These are phyloP conservation scores for Babylonia areolata DNA, from an alignment of 1,140 invertebrate genomes.

Conservation along the genomic window DNA sequence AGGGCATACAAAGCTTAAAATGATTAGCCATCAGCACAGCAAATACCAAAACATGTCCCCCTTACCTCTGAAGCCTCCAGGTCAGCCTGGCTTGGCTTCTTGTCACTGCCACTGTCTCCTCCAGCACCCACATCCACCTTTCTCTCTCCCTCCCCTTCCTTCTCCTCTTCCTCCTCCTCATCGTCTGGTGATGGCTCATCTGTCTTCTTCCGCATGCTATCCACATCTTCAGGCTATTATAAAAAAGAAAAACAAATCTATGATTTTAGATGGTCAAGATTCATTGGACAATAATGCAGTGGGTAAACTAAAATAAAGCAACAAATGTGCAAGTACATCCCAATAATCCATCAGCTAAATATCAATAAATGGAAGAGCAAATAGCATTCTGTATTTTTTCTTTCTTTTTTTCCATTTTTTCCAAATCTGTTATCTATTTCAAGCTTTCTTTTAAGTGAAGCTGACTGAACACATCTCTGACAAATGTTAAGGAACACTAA, in stretches of 20 bases:
- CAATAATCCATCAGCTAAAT: too few species aligned
- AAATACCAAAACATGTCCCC: not conserved
- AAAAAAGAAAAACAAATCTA: not conserved
- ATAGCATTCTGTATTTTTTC: too few species aligned
- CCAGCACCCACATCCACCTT: conserved; percentile 43
- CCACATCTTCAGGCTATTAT: conserved; percentile 60
- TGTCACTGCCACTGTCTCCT: conserved; percentile 31
- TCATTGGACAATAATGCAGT: too few species aligned
- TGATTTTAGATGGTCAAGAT: not conserved
- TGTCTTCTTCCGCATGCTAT: conserved; percentile 80
- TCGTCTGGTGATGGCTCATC: conserved; percentile 79
- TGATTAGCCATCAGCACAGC: not conserved
- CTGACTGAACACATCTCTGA: too few species aligned
- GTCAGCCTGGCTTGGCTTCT: conserved; percentile 25
- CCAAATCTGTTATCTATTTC: too few species aligned
- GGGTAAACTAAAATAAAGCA: too few species aligned
- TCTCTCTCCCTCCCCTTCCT: conserved; percentile 43
- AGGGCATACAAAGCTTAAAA: not conserved
- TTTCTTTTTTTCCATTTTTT: too few species aligned
- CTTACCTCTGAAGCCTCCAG: conserved; percentile 35
- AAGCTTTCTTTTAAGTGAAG: too few species aligned
- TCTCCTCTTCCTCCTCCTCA: conserved; percentile 69
- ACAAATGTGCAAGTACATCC: too few species aligned
- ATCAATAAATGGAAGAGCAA: too few species aligned
- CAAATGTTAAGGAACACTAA: too few species aligned